Conservation (phyloP, 1,140 invertebrate species). For the Sitodiplosis mosellana region DNA sequence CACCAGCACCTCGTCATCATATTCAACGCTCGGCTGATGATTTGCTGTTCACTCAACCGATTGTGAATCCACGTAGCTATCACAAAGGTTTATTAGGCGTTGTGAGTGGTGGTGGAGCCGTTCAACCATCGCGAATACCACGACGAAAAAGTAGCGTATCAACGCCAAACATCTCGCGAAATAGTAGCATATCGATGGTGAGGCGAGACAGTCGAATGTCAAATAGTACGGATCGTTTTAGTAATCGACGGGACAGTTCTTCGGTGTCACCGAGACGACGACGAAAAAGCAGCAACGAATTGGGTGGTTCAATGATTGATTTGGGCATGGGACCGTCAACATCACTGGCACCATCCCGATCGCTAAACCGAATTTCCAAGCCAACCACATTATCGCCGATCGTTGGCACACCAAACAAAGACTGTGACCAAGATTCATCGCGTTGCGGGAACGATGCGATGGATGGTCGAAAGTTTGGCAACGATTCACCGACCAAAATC, state of each 20-base stretch:
- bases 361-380: constrained; percentile 14
- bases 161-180: not conserved
- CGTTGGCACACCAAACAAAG: constrained; percentile 23
- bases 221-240: not conserved
- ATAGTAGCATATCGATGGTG: not conserved
- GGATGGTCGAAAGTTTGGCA: constrained; percentile 1
- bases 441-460: constrained; percentile 4
- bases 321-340: not conserved
- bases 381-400: constrained; percentile 21
- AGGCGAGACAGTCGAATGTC: not conserved
- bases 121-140: constrained; percentile 1
- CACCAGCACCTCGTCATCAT: not conserved
- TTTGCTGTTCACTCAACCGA: not conserved
- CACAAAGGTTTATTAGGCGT: not conserved
- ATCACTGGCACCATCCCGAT: not conserved
- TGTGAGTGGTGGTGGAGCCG: not conserved
- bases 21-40: not conserved
- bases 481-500: constrained; percentile 12
- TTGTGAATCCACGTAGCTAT: not conserved
- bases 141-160: not conserved
- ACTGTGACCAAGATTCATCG: constrained; percentile 12
- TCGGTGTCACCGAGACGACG: not conserved
- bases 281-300: not conserved
- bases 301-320: not conserved
- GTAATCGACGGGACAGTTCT: not conserved